phyloP scores from a whole-genome alignment of 2,797 vertebrate species.

The Trachops cirrhosus region DNA sequence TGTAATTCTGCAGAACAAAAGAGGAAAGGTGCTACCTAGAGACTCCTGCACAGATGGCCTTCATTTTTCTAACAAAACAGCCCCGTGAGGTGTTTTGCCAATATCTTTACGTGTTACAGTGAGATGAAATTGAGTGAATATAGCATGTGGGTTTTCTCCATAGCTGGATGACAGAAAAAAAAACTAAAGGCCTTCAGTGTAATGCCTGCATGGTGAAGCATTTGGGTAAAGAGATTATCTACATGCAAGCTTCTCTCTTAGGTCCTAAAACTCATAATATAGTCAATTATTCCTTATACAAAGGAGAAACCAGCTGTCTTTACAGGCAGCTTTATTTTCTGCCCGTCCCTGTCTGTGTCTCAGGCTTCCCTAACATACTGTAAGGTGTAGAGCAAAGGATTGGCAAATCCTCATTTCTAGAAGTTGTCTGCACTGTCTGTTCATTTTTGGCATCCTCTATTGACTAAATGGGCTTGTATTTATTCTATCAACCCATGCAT shows the following conservation, averaged over 20 bases:
- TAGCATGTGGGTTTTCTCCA: constrained; percentile 43
- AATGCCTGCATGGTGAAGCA: background rate
- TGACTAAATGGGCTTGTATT: background rate
- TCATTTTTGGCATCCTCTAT: background rate
- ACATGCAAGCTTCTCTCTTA: constrained; percentile 43
- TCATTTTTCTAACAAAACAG: constrained; percentile 77
- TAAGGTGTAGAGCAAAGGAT: background rate
- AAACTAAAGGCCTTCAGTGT: background rate
- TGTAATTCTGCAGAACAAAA: constrained; percentile 66
- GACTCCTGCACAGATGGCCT: constrained; percentile 62
- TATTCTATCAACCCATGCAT: background rate
- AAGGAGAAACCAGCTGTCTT: constrained; percentile 1
- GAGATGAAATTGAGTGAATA: constrained; percentile 71
- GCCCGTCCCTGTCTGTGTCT: background rate
- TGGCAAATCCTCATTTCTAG: constrained; percentile 4
- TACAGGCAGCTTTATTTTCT: background rate
- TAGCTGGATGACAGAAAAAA: constrained; percentile 46
- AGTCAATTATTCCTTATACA: background rate
- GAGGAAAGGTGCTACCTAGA: constrained; percentile 55
- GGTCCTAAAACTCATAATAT: background rate
- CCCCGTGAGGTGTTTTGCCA: constrained; percentile 44
- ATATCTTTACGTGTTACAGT: constrained; percentile 63
- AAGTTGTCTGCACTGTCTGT: background rate
- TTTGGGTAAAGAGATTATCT: constrained; percentile 9
- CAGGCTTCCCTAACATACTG: background rate